phyloP scores from a whole-genome alignment of 53 echinoderm and acorn worm genomes.

The Stichopus horrens region DNA sequence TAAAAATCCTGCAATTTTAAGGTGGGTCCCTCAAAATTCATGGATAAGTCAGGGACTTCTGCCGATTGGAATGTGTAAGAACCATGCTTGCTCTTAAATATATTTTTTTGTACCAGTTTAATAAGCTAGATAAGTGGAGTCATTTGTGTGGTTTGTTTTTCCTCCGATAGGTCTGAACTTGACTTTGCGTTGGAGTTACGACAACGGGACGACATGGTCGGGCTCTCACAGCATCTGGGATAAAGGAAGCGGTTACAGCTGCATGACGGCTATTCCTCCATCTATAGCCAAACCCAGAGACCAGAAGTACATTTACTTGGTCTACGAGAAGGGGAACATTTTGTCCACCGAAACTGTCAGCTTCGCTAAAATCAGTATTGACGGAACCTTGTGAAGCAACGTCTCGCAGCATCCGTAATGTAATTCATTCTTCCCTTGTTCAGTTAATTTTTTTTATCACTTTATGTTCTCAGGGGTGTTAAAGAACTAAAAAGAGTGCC shows the following conservation, averaged over 20 bases:
- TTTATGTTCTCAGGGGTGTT: too few species aligned
- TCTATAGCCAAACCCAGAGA: neutral
- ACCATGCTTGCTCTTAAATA: too few species aligned
- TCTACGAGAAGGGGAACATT: conserved; percentile 72
- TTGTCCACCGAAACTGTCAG: conserved; percentile 35
- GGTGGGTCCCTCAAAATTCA: too few species aligned
- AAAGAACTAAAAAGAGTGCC: too few species aligned
- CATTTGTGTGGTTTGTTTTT: neutral
- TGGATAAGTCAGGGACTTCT: too few species aligned
- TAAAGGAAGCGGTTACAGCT: conserved; percentile 63
- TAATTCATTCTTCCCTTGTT: too few species aligned
- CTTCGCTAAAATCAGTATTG: conserved; percentile 56
- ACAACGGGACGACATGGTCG: conserved; percentile 67
- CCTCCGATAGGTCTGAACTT: conserved; percentile 57
- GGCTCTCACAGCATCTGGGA: conserved; percentile 55
- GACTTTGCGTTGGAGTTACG: conserved; percentile 69
- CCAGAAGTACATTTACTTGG: conserved; percentile 63
- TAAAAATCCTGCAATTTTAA: too few species aligned
- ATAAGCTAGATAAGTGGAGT: too few species aligned
- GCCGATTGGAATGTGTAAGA: too few species aligned
- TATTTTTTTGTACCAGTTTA: too few species aligned
- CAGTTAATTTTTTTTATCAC: too few species aligned
- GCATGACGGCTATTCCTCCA: conserved; percentile 60
- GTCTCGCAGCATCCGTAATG: neutral
- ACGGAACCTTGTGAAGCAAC: conserved; percentile 21